A percentile compares a stretch with the other conserved stretches of the same genome.
phyloP scores from a whole-genome alignment of 2,113 vertebrate genomes.

The Euleptes europaea region DNA sequence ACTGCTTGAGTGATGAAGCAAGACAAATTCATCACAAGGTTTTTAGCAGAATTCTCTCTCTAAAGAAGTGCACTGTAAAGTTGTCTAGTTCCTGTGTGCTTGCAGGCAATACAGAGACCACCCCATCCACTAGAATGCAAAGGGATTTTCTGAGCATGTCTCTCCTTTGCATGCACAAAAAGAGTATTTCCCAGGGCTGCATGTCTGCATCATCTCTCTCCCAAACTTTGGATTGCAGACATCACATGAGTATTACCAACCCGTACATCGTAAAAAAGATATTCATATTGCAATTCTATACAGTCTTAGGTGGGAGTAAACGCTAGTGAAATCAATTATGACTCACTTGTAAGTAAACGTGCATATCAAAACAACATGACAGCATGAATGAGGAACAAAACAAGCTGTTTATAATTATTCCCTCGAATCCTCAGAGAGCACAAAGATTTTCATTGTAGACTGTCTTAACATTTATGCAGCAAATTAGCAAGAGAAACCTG shows the following conservation, averaged over 20 bases:
- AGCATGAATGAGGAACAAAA: neutral
- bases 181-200: neutral
- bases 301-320: neutral
- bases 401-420: conserved; percentile 4
- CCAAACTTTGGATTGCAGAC: neutral
- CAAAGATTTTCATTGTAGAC: neutral
- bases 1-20: no score
- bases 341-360: neutral
- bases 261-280: neutral
- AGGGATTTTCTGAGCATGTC: neutral
- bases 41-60: no score
- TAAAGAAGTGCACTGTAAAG: no score
- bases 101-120: neutral
- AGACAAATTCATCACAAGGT: no score
- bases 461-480: conserved; percentile 29
- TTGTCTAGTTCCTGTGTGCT: no score
- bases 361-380: neutral
- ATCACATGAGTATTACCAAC: neutral
- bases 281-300: neutral
- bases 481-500: conserved; percentile 35
- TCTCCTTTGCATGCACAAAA: neutral
- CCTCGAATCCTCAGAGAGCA: conserved; percentile 18
- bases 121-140: no score
- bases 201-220: neutral
- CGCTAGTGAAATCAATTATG: neutral